These are phyloP conservation scores for Perca fluviatilis DNA, from an alignment of 2,113 vertebrate genomes.

Conservation along the genomic window DNA sequence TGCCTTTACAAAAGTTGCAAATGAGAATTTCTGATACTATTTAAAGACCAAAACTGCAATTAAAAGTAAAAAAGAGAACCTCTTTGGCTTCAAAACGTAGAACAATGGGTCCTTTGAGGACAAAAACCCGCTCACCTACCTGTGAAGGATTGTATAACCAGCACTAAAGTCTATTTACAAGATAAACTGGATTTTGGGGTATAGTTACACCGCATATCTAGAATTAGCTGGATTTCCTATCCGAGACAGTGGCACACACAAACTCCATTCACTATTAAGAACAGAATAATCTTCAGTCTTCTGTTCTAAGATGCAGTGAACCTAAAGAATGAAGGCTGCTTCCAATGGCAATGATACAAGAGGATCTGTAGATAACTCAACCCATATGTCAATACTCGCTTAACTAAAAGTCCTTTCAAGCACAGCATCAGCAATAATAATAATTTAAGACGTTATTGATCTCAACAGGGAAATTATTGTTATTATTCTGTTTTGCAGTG, in stretches of 20 bases:
- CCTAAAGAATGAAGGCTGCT: slow-evolving; percentile 28
- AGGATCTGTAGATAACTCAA: slow-evolving; percentile 9
- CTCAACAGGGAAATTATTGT: neutral
- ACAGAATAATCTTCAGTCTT: slow-evolving; percentile 38
- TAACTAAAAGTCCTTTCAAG: slow-evolving; percentile 8
- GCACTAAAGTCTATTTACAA: slow-evolving; percentile 56
- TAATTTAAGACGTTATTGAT: slow-evolving; percentile 40
- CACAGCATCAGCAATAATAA: slow-evolving; percentile 10
- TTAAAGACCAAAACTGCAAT: slow-evolving; percentile 16
- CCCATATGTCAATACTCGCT: neutral
- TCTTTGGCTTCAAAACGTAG: slow-evolving; percentile 10
- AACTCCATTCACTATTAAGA: neutral
- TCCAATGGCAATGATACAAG: neutral
- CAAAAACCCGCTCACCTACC: slow-evolving; percentile 31
- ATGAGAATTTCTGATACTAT: slow-evolving; percentile 2
- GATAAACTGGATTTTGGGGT: slow-evolving; percentile 46
- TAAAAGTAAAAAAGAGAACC: slow-evolving; percentile 29
- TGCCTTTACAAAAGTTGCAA: neutral
- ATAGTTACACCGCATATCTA: slow-evolving; percentile 46
- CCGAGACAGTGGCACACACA: slow-evolving; percentile 12
- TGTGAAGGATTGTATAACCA: slow-evolving; percentile 49
- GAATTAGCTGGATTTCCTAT: slow-evolving; percentile 55
- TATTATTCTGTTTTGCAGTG: neutral
- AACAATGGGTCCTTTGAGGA: slow-evolving; percentile 55
- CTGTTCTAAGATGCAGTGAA: slow-evolving; percentile 46